Percentiles rank a stretch among this genome's conserved stretches.
Conservation (phyloP, 2,797 vertebrate species). For the Galagoides demidoff region DNA sequence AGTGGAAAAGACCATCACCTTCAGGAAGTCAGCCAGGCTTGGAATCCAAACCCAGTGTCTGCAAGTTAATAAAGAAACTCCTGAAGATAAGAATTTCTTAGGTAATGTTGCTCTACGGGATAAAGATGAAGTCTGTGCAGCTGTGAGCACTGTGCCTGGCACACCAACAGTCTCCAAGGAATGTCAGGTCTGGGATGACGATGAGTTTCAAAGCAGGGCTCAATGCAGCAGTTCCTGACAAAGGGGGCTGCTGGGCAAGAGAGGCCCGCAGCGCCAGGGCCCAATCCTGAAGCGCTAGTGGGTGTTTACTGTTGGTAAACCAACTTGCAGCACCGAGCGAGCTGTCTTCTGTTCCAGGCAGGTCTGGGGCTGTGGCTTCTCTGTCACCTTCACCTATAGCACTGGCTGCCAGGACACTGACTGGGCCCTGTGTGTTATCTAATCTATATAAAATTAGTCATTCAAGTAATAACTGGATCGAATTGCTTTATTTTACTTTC, state of each 20-base stretch:
- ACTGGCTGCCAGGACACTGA: not conserved
- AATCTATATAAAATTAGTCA: not conserved
- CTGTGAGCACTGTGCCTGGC: not conserved
- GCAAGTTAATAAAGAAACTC: not conserved
- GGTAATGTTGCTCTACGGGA: not conserved
- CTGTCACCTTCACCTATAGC: not conserved
- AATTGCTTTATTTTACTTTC: not conserved
- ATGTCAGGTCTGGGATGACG: not conserved
- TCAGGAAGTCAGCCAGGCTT: not conserved
- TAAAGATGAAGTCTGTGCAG: not conserved
- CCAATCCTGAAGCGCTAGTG: not conserved
- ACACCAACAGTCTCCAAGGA: not conserved
- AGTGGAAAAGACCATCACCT: not conserved
- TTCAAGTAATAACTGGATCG: not conserved
- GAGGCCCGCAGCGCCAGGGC: not conserved
- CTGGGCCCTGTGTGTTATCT: not conserved
- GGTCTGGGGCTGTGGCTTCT: not conserved
- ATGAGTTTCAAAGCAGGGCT: not conserved
- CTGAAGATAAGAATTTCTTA: not conserved
- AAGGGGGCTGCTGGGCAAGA: not conserved
- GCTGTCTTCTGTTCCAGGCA: not conserved
- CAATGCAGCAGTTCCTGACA: not conserved
- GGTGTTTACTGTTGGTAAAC: not conserved
- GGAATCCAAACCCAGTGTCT: not conserved
- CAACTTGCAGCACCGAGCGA: no score